These are phyloP conservation scores for Ligdia adustata DNA, from an alignment of 2,888 invertebrate genomes.

Conservation along the genomic window DNA sequence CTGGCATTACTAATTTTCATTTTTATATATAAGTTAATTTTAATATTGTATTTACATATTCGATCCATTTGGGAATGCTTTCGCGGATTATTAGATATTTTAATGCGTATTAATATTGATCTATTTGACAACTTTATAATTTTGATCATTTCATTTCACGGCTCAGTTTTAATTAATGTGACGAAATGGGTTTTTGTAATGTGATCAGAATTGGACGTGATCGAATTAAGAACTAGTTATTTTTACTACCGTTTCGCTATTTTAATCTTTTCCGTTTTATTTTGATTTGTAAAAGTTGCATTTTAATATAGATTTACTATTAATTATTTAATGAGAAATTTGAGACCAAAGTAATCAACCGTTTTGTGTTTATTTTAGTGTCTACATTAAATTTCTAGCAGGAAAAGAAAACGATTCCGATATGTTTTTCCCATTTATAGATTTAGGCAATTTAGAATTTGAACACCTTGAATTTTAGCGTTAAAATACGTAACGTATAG, in stretches of 20 bases:
- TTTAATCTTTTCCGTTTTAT: constrained; percentile 10
- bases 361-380: too few species aligned
- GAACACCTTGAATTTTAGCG: too few species aligned
- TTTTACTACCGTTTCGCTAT: constrained; percentile 2
- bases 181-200: constrained; percentile 13
- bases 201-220: constrained; percentile 9
- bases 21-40: constrained; percentile 18
- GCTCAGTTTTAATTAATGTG: constrained; percentile 29
- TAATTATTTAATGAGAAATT: too few species aligned
- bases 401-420: too few species aligned
- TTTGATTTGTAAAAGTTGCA: constrained; percentile 1
- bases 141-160: constrained; percentile 28
- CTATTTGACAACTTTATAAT: constrained; percentile 41
- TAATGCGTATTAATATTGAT: constrained; percentile 33
- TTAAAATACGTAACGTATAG: too few species aligned
- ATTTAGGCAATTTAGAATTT: too few species aligned
- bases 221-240: constrained; percentile 5
- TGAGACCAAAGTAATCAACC: too few species aligned
- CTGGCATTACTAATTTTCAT: constrained; percentile 18
- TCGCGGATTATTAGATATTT: constrained; percentile 20
- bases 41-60: constrained; percentile 29
- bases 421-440: too few species aligned
- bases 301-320: too few species aligned
- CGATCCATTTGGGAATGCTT: constrained; percentile 28
- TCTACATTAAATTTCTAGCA: too few species aligned